Evolutionary conservation across 2,797 vertebrate species (phyloP).

Genomic region (Poecilia velifera): DNA sequence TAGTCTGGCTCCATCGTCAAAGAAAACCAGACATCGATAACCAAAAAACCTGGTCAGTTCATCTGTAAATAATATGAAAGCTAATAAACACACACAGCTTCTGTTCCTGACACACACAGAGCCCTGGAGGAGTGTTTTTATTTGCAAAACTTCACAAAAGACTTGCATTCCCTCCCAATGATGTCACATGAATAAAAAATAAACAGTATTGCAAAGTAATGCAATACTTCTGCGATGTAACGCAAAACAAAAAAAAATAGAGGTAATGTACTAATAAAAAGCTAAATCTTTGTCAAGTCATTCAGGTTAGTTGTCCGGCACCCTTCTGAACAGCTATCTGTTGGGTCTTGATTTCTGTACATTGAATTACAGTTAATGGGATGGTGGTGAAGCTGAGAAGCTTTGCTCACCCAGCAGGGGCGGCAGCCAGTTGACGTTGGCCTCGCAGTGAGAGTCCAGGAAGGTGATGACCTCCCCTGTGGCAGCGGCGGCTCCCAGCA

Average conservation of each 20-base stretch:
- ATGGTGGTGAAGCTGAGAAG: neutral
- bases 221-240: too few species aligned
- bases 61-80: neutral
- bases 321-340: neutral
- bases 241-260: too few species aligned
- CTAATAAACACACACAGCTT: neutral
- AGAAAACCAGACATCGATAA: neutral
- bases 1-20: neutral
- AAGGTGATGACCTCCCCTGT: constrained; percentile 95
- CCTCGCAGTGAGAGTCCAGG: constrained; percentile 96
- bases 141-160: too few species aligned
- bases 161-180: too few species aligned
- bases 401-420: constrained; percentile 88
- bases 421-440: constrained; percentile 97
- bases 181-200: too few species aligned
- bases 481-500: constrained; percentile 89
- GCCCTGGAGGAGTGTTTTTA: too few species aligned
- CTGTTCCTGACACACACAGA: too few species aligned
- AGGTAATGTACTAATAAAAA: too few species aligned
- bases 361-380: neutral
- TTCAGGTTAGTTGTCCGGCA: neutral
- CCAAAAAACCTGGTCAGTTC: neutral
- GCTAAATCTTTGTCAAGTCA: neutral
- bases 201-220: too few species aligned
- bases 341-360: neutral